These are phyloP conservation scores for Leptopilina drosophilae DNA, from an alignment of 2,888 invertebrate genomes.

Conservation along the genomic window DNA sequence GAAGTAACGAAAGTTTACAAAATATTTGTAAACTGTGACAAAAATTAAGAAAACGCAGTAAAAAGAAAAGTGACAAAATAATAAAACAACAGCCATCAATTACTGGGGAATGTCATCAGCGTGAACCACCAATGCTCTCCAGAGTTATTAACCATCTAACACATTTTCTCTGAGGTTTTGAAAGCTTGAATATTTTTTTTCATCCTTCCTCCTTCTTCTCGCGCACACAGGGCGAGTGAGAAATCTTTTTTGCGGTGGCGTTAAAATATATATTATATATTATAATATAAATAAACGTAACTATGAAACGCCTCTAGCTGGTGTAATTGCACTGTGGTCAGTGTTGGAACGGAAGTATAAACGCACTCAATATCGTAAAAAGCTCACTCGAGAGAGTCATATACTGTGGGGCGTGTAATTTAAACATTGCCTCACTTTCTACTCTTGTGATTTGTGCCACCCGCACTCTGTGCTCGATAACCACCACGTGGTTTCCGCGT, in stretches of 20 bases:
- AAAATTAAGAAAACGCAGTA: too few species aligned
- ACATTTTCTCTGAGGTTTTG: too few species aligned
- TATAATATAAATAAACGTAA: neutral
- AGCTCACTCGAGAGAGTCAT: slow-evolving; percentile 58
- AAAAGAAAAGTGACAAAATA: too few species aligned
- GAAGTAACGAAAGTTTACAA: too few species aligned
- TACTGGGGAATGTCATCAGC: too few species aligned
- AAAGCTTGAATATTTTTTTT: neutral
- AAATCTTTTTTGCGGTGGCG: slow-evolving; percentile 17
- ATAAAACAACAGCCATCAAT: too few species aligned
- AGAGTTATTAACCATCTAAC: too few species aligned
- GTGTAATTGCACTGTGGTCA: slow-evolving; percentile 65
- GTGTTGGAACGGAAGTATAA: slow-evolving; percentile 61
- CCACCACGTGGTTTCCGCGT: slow-evolving; percentile 43
- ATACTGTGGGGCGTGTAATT: slow-evolving; percentile 67
- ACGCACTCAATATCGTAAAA: slow-evolving; percentile 66
- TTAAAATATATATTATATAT: neutral
- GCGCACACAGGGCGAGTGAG: neutral
- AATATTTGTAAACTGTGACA: too few species aligned
- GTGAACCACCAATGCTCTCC: too few species aligned
- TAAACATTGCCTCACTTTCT: slow-evolving; percentile 70
- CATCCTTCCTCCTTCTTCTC: neutral
- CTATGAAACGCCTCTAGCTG: slow-evolving; percentile 43
- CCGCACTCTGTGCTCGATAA: slow-evolving; percentile 53
- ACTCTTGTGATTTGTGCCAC: slow-evolving; percentile 57